Base-by-base conservation (phyloP, 2,888 invertebrate genomes). In the Leptinotarsa haldemani region DNA sequence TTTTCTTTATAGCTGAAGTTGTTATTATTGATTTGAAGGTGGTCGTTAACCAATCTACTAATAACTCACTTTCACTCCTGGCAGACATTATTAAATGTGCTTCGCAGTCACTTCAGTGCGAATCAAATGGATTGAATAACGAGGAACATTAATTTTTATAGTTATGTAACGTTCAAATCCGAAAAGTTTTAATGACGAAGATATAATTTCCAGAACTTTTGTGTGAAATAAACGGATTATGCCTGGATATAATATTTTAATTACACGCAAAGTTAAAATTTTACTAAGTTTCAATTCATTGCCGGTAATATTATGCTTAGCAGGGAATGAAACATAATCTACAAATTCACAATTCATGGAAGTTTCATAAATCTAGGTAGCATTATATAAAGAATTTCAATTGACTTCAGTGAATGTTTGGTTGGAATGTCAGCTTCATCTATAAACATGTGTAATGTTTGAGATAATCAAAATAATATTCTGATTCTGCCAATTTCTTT, bases 41-140 rank as follows among this genome's bases (percentile, higher is more conserved):
- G 2, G 15, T 52, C 18, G 52, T 52, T 52, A 18, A n/a, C 52
- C 9, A 52, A 18, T 56, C 22, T 56, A 56, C 22, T 22, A 18
- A 56, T 56, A 56, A 56, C 22, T 20, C 56, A 22, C 56, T 56
- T 56, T 56, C 56, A 40, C 40, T 40, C 18, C 56, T 56, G 3
- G 4, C 12, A 4, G 3, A 56, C 22, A 56, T 56, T 25, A 56
- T 22, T 22, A 56, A 56, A 56, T 15, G 56, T 56, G 56, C 22
- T 56, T 56, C 13, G 56, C 56, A 56, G 56, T 56, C 56, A 56
- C 22, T 56, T 22, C 22, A 56, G 15, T 15, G 22, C 56, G 56
- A 20, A 56, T 20, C 22, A 18, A 52, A 52, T 52, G 18, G 56
- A 22, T 56, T 56, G 22, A 22, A 56, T 56, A 56, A 56, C 56